Base-by-base conservation (phyloP, 2,888 invertebrate genomes). In the Caradrina clavipalpis region DNA sequence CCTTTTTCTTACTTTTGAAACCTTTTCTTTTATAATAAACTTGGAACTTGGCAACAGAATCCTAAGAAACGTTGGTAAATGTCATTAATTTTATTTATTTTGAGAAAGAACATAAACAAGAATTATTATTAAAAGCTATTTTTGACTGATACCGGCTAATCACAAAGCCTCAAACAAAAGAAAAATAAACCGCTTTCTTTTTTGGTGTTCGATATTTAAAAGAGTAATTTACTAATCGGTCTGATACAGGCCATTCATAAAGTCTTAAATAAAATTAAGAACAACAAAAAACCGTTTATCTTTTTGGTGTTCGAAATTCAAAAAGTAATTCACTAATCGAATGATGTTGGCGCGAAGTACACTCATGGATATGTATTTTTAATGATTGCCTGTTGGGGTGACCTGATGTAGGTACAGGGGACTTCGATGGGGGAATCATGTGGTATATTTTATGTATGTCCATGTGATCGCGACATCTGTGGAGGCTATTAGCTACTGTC, bases 361-460 rank as follows among this genome's bases (percentile, higher is more conserved):
- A 26, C 55, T 73, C 53, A 47, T 35, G 61, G 31, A 73, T 42
- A 73, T 77, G 69, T 73, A 73, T 78, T 77, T 77, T 78, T 78
- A 77, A 77, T 77, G 73, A 67, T 45, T 65, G 47, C 21, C 54
- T 45, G 68, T 56, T 26, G 53, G 62, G 67, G 54, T 10, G 59
- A 47, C 17, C 22, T 31, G 57, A 39, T 54, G 26, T 21, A 55
- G 19, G 11, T n/a, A 17, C 39, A 39, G 63, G 57, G 60, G 54
- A 8, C 49, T 56, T 53, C 31, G 21, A 22, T 45, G 61, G 64
- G 77, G 78, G 73, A 62, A 55, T 61, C 57, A 47, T 59, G 45
- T 15, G 17, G 22, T 50, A 77, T 78, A 73, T 69, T 64, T 67
- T 73, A 78, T 77, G 59, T 67, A 77, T 73, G 65, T 66, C 53